Base-by-base conservation (phyloP, 2,888 invertebrate species). In the Mycogona germanica region DNA sequence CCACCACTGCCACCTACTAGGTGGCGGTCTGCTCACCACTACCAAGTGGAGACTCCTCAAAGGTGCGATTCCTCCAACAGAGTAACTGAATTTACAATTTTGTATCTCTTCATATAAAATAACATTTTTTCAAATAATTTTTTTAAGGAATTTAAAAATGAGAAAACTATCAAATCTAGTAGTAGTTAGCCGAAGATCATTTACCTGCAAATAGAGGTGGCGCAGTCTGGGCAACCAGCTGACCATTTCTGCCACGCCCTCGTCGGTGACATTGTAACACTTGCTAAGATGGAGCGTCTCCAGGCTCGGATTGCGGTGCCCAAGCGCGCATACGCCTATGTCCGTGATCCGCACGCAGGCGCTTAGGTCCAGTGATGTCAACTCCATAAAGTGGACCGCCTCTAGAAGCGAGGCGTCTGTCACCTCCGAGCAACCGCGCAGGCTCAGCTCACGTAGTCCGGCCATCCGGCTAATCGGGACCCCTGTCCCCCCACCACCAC, bases 341-440 rank as follows among this genome's bases (percentile, higher is more conserved):
- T 78, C 73, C 1, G 81, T 79, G 55, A 84, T 76, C 68, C 70
- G 80, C 63, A 81, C 80, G 62, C 84, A 82, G 65, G 78, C 76
- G 56, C 80, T 80, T 47, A 85, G 69, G 63, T 78, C 75, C 25
- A 85, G 70, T 56, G 72, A 70, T 30, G 70, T 69, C 6, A 85
- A 70, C 66, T 82, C 82, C 48, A 74, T 72, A 63, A 82, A 82
- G 57, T 75, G 75, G 58, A 84, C 75, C 37, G 81, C 78, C 62
- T 81, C 78, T 57, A 76, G 79, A 9, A 85, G 65, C 58, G 83
- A 81, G 0, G 81, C 77, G 67, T 85, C 84, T 19, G 82, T 80
- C 51, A 85, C 78, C 66, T 76, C 77, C 60, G 78, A 79, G 64
- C 84, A 84, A 1, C 78, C 77, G 55, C 78, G 76, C 17, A 85